phyloP scores from a whole-genome alignment of 2,113 vertebrate species.

The Nymphicus hollandicus region DNA sequence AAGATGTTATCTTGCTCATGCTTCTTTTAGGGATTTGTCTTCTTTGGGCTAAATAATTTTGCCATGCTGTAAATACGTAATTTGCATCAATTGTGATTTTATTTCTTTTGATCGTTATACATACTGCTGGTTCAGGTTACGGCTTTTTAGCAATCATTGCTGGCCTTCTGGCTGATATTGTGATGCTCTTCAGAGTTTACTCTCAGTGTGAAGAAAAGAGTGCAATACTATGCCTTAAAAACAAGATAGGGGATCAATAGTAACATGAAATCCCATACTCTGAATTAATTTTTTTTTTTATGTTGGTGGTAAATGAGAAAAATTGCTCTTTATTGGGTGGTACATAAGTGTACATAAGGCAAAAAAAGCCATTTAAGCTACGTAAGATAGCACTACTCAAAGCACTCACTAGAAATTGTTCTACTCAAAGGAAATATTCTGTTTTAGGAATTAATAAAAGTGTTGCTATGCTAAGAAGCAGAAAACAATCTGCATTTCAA shows the following conservation, averaged over 20 bases:
- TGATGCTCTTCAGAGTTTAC: not conserved
- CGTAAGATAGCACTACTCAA: not conserved
- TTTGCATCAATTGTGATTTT: not conserved
- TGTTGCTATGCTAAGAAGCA: not conserved
- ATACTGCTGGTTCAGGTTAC: not conserved
- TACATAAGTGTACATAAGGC: not conserved
- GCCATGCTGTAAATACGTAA: not conserved
- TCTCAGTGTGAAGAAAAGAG: not conserved
- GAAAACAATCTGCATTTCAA: not conserved
- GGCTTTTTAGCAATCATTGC: not conserved
- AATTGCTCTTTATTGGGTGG: not conserved
- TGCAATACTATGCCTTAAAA: not conserved
- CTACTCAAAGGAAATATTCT: not conserved
- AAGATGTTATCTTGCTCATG: fast-evolving
- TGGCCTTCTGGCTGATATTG: not conserved
- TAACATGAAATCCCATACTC: not conserved
- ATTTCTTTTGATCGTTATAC: not conserved
- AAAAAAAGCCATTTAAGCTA: not conserved
- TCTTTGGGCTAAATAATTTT: not conserved
- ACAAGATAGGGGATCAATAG: not conserved
- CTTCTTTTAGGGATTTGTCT: not conserved
- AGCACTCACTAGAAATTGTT: not conserved
- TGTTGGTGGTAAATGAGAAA: not conserved
- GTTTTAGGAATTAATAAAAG: not conserved
- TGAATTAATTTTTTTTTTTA: not conserved